Evolutionary conservation across 2,888 invertebrate genomes (phyloP).

Genomic region (Aphidius colemani): DNA sequence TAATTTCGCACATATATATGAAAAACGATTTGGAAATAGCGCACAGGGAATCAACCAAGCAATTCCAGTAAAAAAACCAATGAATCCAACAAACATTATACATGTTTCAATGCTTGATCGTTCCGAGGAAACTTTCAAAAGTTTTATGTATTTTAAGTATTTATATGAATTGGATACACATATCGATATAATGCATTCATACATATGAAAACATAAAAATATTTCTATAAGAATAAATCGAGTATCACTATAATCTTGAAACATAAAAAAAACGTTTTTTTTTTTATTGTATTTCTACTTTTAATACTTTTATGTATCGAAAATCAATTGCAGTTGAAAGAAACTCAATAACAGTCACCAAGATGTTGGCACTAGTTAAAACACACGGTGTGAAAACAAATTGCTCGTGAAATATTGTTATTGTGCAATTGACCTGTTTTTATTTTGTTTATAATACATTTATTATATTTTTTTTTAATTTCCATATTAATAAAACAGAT

Average conservation of each 20-base stretch:
- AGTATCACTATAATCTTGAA: too few relatives aligned
- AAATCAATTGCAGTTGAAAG: slow-evolving; percentile 3
- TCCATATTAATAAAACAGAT: neutral
- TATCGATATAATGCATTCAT: too few relatives aligned
- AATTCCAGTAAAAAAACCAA: too few relatives aligned
- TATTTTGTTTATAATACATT: neutral
- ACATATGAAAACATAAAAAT: neutral
- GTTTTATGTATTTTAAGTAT: too few relatives aligned
- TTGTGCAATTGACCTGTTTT: neutral
- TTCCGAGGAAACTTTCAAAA: too few relatives aligned
- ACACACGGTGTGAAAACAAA: neutral
- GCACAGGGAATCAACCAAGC: too few relatives aligned
- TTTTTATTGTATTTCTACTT: neutral
- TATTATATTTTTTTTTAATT: neutral
- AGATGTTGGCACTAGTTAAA: neutral
- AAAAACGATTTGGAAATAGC: too few relatives aligned
- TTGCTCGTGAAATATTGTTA: slow-evolving; percentile 4
- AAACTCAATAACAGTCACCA: neutral
- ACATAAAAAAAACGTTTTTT: neutral
- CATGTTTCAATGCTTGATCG: too few relatives aligned
- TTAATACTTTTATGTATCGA: neutral
- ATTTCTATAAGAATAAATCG: too few relatives aligned
- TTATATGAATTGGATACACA: too few relatives aligned
- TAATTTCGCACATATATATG: too few relatives aligned
- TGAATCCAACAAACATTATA: too few relatives aligned